Percentiles rank a stretch among this genome's conserved stretches.
Conservation (phyloP, 2,888 invertebrate species). For the Ectemnius lituratus region DNA sequence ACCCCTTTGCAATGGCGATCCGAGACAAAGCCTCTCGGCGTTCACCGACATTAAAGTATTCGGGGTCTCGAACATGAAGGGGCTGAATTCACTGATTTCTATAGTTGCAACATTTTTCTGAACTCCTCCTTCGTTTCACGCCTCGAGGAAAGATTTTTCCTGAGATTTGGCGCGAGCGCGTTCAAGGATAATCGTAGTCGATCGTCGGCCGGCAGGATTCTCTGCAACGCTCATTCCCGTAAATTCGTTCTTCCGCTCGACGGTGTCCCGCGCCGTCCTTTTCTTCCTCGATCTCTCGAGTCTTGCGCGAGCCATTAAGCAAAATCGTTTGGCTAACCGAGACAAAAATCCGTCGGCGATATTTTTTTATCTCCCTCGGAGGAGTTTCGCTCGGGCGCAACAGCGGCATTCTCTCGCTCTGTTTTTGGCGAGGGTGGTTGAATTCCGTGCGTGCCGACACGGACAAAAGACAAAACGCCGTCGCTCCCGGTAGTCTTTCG, state of each 20-base stretch:
- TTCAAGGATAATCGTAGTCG: too few species aligned
- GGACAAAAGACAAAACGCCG: conserved; percentile 75
- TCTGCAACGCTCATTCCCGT: conserved; percentile 13
- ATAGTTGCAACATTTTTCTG: too few species aligned
- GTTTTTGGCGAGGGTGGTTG: conserved; percentile 37
- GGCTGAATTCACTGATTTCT: too few species aligned
- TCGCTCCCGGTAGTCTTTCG: conserved; percentile 69
- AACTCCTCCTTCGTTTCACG: conserved; percentile 5
- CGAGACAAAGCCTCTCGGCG: conserved; percentile 71
- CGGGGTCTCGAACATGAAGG: conserved; percentile 36
- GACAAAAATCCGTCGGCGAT: conserved; percentile 75
- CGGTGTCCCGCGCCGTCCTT: conserved; percentile 17
- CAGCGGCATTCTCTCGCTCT: not conserved
- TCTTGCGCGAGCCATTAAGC: conserved; percentile 75
- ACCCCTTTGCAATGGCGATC: conserved; percentile 66
- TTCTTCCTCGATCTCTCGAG: conserved; percentile 43
- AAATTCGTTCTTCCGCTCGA: conserved; percentile 44
- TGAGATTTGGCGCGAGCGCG: too few species aligned
- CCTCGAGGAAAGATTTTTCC: too few species aligned
- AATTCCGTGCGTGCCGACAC: conserved; percentile 71
- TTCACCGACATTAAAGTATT: conserved; percentile 70
- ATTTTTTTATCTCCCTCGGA: conserved; percentile 64
- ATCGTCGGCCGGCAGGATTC: too few species aligned
- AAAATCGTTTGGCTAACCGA: conserved; percentile 77
- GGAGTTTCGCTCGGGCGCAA: not conserved